Evolutionary conservation across 2,888 invertebrate genomes (phyloP).

Genomic region (Sylvicola fuscatus): DNA sequence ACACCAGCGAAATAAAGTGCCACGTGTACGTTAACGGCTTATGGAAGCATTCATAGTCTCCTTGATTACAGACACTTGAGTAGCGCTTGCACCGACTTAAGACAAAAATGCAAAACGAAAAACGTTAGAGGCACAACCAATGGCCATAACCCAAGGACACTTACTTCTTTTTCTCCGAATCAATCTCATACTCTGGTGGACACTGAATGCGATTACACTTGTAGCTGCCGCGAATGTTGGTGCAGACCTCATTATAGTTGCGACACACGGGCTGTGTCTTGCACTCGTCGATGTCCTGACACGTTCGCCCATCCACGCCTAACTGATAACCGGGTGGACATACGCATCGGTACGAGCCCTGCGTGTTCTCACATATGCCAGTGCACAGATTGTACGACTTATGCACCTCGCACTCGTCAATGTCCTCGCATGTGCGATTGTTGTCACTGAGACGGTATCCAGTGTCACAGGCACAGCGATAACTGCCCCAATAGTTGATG

Average conservation of each 20-base stretch:
- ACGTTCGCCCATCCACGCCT: conserved; percentile 52
- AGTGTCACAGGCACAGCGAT: conserved; percentile 64
- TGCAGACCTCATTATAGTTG: conserved; percentile 54
- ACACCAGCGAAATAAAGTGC: conserved; percentile 84
- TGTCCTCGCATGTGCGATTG: conserved; percentile 34
- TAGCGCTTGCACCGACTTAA: conserved; percentile 62
- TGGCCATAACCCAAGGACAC: conserved; percentile 15
- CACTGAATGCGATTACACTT: conserved; percentile 75
- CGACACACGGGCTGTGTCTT: conserved; percentile 26
- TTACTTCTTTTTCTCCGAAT: conserved; percentile 62
- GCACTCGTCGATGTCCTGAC: conserved; percentile 68
- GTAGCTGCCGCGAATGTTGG: conserved; percentile 75
- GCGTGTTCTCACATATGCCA: conserved; percentile 68
- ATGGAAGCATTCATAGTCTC: conserved; percentile 53
- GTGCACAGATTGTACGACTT: conserved; percentile 47
- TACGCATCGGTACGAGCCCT: conserved; percentile 63
- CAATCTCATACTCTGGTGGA: conserved; percentile 64
- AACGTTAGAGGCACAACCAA: background rate
- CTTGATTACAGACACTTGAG: conserved; percentile 44
- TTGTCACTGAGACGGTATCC: conserved; percentile 71
- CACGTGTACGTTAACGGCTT: conserved; percentile 75
- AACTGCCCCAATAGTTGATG: conserved; percentile 78
- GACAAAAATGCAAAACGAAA: too few species aligned
- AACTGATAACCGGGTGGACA: conserved; percentile 66
- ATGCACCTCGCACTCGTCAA: conserved; percentile 70